phyloP scores from a whole-genome alignment of 2,113 vertebrate genomes.

The Alligator mississippiensis region DNA sequence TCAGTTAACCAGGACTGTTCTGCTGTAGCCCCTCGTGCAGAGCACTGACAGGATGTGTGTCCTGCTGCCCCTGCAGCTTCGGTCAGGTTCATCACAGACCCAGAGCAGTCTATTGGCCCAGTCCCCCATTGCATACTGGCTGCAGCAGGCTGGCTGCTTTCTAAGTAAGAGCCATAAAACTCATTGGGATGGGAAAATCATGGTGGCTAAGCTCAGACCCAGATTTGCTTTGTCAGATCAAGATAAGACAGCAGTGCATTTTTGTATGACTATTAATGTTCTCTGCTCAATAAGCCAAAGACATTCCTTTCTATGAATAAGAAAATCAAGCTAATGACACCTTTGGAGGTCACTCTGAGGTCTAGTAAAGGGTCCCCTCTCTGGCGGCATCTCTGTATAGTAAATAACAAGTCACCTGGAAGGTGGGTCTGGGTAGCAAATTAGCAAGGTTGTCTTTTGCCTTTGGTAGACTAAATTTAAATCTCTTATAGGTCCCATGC shows the following conservation, averaged over 20 bases:
- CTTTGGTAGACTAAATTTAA: neutral
- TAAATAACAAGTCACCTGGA: neutral
- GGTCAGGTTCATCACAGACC: neutral
- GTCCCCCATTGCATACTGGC: neutral
- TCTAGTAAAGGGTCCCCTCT: neutral
- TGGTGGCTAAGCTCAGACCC: accelerated
- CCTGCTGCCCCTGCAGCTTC: neutral
- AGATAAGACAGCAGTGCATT: neutral
- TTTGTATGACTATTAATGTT: neutral
- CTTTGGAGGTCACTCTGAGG: neutral
- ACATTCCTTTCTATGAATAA: neutral
- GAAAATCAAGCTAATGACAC: neutral
- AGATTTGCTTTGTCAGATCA: neutral
- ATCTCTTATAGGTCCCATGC: neutral
- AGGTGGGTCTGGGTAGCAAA: neutral
- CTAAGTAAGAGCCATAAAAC: neutral
- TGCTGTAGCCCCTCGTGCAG: neutral
- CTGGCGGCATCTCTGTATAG: neutral
- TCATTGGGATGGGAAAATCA: neutral
- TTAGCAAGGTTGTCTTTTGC: neutral
- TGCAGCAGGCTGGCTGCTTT: neutral
- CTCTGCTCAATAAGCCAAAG: accelerated
- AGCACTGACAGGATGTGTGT: neutral
- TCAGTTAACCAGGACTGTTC: neutral
- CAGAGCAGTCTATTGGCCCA: neutral